phyloP scores from a whole-genome alignment of 2,888 invertebrate genomes.

The Folsomia candida region DNA sequence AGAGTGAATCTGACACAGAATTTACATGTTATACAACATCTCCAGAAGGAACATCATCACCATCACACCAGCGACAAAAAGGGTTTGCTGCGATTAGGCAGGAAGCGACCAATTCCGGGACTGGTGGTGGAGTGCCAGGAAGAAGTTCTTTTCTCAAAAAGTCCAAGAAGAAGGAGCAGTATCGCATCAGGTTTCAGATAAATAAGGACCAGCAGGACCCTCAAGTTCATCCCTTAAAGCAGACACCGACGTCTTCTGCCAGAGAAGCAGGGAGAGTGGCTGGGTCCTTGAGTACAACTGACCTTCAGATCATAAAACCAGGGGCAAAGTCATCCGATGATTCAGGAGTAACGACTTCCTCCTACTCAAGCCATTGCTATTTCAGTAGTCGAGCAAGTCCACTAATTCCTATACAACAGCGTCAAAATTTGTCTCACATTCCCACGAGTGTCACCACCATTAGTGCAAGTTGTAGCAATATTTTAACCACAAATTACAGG shows the following conservation, averaged over 20 bases:
- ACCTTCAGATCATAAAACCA: neutral
- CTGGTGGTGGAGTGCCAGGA: neutral
- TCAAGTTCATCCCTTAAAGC: neutral
- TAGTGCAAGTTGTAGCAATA: conserved; percentile 3
- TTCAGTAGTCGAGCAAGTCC: neutral
- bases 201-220: neutral
- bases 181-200: neutral
- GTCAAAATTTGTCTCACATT: neutral
- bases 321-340: neutral
- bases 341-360: neutral
- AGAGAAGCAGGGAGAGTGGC: no score
- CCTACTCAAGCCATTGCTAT: no score
- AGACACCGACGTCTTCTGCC: neutral
- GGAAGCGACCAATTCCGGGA: no score
- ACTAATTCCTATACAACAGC: neutral
- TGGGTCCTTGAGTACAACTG: neutral
- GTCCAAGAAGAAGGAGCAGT: neutral
- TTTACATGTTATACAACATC: no score
- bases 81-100: no score
- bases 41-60: neutral
- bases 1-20: neutral
- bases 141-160: neutral
- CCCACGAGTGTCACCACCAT: neutral
- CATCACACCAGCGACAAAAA: neutral
- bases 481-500: neutral